Percentiles rank a stretch among this genome's conserved stretches.
Conservation (phyloP, 2,113 vertebrate species). For the Albula goreensis region DNA sequence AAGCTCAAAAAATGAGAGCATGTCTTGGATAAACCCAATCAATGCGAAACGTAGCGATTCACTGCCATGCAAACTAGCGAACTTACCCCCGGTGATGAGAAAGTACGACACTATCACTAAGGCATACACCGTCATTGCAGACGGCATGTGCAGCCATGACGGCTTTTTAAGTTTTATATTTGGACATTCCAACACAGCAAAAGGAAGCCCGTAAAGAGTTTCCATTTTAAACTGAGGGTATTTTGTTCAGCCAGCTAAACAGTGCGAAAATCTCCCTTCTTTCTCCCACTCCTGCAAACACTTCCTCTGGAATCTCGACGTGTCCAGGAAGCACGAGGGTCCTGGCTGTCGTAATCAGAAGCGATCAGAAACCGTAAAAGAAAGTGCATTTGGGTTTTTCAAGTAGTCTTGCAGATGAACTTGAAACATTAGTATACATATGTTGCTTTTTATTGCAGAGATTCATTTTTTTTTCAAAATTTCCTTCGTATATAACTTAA, state of each 20-base stretch:
- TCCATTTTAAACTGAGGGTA: slow-evolving; percentile 72
- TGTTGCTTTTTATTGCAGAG: neutral
- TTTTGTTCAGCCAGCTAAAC: neutral
- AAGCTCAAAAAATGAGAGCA: too few relatives aligned
- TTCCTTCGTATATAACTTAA: neutral
- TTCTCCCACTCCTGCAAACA: slow-evolving; percentile 13
- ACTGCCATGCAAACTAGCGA: neutral
- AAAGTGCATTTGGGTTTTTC: neutral
- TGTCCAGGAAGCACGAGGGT: slow-evolving; percentile 65
- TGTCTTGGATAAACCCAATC: too few relatives aligned
- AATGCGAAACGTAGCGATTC: neutral
- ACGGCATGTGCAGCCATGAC: slow-evolving; percentile 95
- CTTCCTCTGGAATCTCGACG: slow-evolving; percentile 57
- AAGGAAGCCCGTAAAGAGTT: slow-evolving; percentile 85
- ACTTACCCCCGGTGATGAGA: slow-evolving; percentile 96
- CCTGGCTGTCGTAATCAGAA: neutral
- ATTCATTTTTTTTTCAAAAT: neutral
- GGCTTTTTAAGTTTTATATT: slow-evolving; percentile 96
- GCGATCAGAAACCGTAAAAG: neutral
- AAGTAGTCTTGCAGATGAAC: neutral
- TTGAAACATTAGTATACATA: neutral
- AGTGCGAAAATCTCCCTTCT: neutral
- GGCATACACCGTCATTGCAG: slow-evolving; percentile 97
- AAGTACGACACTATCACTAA: slow-evolving; percentile 96
- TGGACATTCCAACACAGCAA: slow-evolving; percentile 88